These are phyloP conservation scores for Tenodera sinensis DNA, from an alignment of 2,888 invertebrate species.

Conservation along the genomic window DNA sequence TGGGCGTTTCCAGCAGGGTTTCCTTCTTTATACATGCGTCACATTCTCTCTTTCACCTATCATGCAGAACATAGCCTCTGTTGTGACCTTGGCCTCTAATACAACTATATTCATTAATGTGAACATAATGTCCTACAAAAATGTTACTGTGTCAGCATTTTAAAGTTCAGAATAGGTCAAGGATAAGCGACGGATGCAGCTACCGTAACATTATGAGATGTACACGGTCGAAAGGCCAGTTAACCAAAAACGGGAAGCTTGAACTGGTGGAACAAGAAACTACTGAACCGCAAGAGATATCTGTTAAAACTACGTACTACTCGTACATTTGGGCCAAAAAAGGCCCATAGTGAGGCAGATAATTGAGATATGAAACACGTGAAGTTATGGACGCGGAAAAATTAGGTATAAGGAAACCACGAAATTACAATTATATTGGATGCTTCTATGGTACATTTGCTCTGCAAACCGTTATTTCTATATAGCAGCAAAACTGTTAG, in stretches of 20 bases:
- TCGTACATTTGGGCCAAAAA: background rate
- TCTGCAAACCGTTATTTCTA: no score
- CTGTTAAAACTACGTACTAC: background rate
- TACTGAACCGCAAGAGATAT: background rate
- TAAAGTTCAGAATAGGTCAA: background rate
- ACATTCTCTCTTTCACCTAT: background rate
- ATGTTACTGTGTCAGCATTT: background rate
- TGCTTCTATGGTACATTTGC: no score
- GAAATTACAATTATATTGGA: no score
- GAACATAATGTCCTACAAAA: background rate
- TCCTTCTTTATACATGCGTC: background rate
- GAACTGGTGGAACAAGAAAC: background rate
- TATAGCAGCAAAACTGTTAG: no score
- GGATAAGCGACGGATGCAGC: background rate
- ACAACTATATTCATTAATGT: background rate
- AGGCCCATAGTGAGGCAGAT: no score
- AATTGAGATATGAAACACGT: no score
- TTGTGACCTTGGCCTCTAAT: background rate
- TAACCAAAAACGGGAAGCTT: background rate
- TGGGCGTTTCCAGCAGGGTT: background rate
- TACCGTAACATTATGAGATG: background rate
- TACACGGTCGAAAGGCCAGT: background rate
- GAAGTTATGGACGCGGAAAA: no score
- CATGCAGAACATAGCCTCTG: background rate
- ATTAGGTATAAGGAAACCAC: no score